These are phyloP conservation scores for Echiichthys vipera DNA, from an alignment of 2,797 vertebrate species.

Conservation along the genomic window DNA sequence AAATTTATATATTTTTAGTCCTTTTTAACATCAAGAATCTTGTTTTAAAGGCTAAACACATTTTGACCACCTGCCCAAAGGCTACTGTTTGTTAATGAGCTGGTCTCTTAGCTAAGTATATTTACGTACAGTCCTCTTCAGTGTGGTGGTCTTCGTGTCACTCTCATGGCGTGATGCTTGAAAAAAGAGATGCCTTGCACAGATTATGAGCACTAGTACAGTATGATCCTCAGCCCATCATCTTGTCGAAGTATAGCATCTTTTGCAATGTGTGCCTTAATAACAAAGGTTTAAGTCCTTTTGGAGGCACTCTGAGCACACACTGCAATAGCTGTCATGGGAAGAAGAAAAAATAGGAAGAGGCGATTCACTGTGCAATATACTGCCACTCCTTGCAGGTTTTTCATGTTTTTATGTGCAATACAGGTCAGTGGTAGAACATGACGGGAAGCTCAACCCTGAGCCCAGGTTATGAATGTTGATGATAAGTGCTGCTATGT, in stretches of 20 bases:
- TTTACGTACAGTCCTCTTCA: constrained; percentile 26
- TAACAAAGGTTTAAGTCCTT: constrained; percentile 51
- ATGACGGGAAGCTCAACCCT: constrained; percentile 41
- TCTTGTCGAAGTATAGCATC: constrained; percentile 65
- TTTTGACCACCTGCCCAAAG: constrained; percentile 25
- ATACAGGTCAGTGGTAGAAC: constrained; percentile 64
- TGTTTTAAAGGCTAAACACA: constrained; percentile 36
- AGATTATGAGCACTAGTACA: constrained; percentile 37
- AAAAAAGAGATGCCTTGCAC: constrained; percentile 41
- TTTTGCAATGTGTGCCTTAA: constrained; percentile 71
- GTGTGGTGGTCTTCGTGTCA: constrained; percentile 12
- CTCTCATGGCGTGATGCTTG: constrained; percentile 19
- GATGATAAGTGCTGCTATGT: constrained; percentile 88
- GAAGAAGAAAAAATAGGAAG: constrained; percentile 30
- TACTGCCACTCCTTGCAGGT: constrained; percentile 53
- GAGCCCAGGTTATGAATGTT: constrained; percentile 77
- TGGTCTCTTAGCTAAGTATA: constrained; percentile 76
- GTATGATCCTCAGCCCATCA: constrained; percentile 61
- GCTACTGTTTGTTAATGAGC: constrained; percentile 79
- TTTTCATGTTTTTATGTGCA: constrained; percentile 71
- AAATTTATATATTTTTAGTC: constrained; percentile 6
- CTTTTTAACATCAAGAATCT: constrained; percentile 5
- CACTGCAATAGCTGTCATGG: constrained; percentile 64
- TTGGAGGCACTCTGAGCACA: constrained; percentile 55
- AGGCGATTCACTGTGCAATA: constrained; percentile 44